These are phyloP conservation scores for Sinocyclocheilus grahami DNA, from an alignment of 2,113 vertebrate genomes.

Conservation along the genomic window DNA sequence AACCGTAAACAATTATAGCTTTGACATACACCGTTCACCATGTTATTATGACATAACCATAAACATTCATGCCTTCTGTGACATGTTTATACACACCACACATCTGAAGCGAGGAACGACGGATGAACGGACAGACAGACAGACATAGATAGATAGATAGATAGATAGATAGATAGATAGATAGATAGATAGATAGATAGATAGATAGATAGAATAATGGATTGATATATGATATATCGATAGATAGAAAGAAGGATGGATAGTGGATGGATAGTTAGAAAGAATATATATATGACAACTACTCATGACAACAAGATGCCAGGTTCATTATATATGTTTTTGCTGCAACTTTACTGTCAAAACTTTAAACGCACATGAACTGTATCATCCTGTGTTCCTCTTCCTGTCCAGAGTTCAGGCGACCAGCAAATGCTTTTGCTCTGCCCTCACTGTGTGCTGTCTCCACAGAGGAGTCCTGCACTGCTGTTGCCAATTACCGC, in stretches of 20 bases:
- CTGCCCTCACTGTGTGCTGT: neutral
- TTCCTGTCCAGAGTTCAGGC: neutral
- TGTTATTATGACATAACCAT: neutral
- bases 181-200: neutral
- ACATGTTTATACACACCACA: slow-evolving; percentile 18
- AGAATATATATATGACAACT: neutral
- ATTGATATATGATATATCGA: neutral
- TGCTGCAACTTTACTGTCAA: neutral
- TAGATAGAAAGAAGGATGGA: too few species aligned
- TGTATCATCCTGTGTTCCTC: neutral
- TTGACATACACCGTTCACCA: neutral
- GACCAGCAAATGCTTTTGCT: slow-evolving; percentile 27
- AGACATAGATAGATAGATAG: too few species aligned
- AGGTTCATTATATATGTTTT: neutral
- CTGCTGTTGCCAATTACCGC: slow-evolving; percentile 62
- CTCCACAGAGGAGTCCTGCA: slow-evolving; percentile 39
- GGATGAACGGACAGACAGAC: too few species aligned
- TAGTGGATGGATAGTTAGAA: neutral
- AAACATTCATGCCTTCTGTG: neutral
- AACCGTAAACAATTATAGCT: neutral
- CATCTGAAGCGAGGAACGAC: slow-evolving; percentile 13
- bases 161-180: neutral
- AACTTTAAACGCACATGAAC: neutral
- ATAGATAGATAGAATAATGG: neutral
- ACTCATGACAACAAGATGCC: neutral